These are phyloP conservation scores for Drosophila nr. perissopoda DNA, from an alignment of 2,888 invertebrate species.

Conservation along the genomic window DNA sequence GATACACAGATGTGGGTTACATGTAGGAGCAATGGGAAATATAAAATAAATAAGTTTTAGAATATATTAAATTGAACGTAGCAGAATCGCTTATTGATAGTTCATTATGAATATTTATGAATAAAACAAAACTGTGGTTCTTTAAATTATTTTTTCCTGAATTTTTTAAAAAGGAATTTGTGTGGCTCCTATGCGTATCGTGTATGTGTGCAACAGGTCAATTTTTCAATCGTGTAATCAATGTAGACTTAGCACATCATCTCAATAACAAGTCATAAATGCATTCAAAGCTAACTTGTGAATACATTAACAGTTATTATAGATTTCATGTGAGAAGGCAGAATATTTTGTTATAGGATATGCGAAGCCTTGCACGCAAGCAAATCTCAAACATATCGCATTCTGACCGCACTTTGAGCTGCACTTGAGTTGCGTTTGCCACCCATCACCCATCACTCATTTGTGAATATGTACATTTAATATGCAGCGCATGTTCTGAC, in stretches of 20 bases:
- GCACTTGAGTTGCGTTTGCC: constrained; percentile 34
- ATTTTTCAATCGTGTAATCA: background rate
- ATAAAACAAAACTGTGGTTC: background rate
- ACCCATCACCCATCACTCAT: constrained; percentile 10
- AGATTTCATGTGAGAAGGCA: background rate
- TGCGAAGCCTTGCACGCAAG: constrained; percentile 10
- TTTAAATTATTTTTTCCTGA: rapidly evolving
- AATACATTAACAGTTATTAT: background rate
- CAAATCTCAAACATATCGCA: constrained; percentile 37
- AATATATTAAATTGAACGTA: background rate
- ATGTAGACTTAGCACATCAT: background rate
- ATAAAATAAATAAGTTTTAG: background rate
- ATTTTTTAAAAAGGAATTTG: background rate
- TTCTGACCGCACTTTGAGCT: constrained; percentile 45
- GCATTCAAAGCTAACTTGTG: background rate
- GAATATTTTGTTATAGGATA: constrained; percentile 17
- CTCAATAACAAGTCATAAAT: background rate
- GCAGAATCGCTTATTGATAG: background rate
- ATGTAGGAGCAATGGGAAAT: background rate
- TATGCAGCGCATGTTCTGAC: constrained; percentile 68
- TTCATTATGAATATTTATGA: background rate
- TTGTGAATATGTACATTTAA: constrained; percentile 57
- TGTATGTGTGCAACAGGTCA: background rate
- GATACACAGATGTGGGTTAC: background rate
- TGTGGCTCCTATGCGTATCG: background rate